These are phyloP conservation scores for Typhlichthys subterraneus DNA, from an alignment of 2,797 vertebrate species.

Conservation along the genomic window DNA sequence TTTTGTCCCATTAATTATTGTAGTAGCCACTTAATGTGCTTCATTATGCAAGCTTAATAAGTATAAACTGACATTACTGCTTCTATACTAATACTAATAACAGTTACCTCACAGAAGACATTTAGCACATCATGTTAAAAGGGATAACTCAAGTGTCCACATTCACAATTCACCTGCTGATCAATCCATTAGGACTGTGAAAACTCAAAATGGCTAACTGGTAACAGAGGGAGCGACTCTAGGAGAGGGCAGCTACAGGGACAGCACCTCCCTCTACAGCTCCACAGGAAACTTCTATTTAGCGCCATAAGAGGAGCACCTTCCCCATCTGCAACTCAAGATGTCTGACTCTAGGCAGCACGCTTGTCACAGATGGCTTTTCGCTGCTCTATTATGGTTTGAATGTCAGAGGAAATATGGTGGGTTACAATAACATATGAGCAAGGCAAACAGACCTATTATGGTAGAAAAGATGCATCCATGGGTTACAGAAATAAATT, in stretches of 20 bases:
- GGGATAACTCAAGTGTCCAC: constrained; percentile 10
- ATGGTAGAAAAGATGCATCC: neutral
- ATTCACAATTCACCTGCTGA: constrained; percentile 31
- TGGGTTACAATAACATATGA: constrained; percentile 35
- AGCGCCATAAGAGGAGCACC: constrained; percentile 41
- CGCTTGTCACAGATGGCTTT: constrained; percentile 52
- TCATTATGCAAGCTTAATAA: constrained; percentile 55
- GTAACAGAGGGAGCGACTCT: constrained; percentile 37
- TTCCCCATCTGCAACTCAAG: constrained; percentile 60
- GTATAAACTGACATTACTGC: constrained; percentile 26
- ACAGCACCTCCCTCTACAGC: constrained; percentile 41
- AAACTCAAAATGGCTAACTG: constrained; percentile 54
- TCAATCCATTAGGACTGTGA: constrained; percentile 39
- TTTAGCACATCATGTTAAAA: too few relatives aligned
- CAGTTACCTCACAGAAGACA: constrained; percentile 5
- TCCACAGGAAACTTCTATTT: constrained; percentile 38
- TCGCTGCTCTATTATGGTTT: constrained; percentile 49
- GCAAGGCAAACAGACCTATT: constrained; percentile 28
- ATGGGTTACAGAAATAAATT: neutral
- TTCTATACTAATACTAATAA: constrained; percentile 35
- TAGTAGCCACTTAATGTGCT: constrained; percentile 41
- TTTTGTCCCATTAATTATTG: constrained; percentile 51
- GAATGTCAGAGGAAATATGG: constrained; percentile 49
- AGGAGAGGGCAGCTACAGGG: constrained; percentile 14
- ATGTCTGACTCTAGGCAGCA: constrained; percentile 61